Evolutionary conservation across 2,797 vertebrate genomes (phyloP).

Genomic region (Epinephelus malabaricus): DNA sequence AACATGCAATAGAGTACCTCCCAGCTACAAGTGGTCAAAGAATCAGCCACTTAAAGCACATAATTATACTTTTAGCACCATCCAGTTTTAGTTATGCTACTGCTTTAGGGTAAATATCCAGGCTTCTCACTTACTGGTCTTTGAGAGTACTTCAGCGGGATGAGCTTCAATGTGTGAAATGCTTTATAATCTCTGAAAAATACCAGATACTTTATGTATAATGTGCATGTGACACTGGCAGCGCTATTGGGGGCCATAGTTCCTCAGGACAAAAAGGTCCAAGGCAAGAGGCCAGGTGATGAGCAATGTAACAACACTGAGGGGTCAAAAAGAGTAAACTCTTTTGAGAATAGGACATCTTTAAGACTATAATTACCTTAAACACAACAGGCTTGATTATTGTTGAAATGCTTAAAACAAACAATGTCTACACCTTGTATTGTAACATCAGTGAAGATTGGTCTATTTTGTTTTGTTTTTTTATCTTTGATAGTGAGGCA

Average conservation of each 20-base stretch:
- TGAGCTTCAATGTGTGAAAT: not conserved
- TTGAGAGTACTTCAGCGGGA: not conserved
- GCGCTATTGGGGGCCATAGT: not conserved
- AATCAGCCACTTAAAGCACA: conserved; percentile 74
- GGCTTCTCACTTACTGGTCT: not conserved
- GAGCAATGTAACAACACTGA: not conserved
- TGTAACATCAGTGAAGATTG: not conserved
- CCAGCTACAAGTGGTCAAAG: conserved; percentile 67
- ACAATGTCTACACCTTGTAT: too few relatives aligned
- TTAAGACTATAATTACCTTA: not conserved
- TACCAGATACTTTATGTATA: not conserved
- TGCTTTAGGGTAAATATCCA: conserved; percentile 12
- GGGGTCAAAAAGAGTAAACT: not conserved
- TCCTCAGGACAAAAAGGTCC: not conserved
- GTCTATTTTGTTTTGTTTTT: not conserved
- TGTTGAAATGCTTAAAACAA: too few relatives aligned
- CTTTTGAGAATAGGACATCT: not conserved
- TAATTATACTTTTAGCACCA: conserved; percentile 53
- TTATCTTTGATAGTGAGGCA: not conserved
- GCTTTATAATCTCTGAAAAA: not conserved
- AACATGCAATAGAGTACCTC: conserved; percentile 59
- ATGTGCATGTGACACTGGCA: not conserved
- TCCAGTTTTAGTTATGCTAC: conserved; percentile 6
- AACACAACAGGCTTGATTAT: not conserved
- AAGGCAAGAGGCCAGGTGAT: not conserved